These are phyloP conservation scores for Actenoides hombroni DNA, from an alignment of 2,113 vertebrate genomes.

Conservation along the genomic window DNA sequence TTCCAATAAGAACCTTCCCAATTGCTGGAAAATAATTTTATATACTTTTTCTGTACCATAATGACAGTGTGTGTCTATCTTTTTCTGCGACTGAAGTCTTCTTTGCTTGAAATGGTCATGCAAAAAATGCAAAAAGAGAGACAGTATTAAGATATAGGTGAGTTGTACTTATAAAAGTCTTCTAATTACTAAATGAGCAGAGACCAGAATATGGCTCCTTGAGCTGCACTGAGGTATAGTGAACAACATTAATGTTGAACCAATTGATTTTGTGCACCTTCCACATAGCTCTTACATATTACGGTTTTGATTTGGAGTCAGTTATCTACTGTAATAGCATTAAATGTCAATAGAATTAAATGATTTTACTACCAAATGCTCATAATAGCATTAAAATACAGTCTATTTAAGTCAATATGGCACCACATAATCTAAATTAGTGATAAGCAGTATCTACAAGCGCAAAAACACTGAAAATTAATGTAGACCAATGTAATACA, in stretches of 20 bases:
- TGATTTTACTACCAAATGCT: conserved; percentile 45
- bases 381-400: conserved; percentile 50
- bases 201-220: not conserved
- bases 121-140: not conserved
- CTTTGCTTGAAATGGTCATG: not conserved
- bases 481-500: not conserved
- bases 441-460: not conserved
- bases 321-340: conserved; percentile 49
- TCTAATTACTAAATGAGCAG: not conserved
- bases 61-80: not conserved
- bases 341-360: conserved; percentile 48
- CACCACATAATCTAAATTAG: conserved; percentile 38
- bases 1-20: not conserved
- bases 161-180: not conserved
- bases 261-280: conserved; percentile 18
- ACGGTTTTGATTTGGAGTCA: conserved; percentile 42
- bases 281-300: conserved; percentile 5
- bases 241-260: not conserved
- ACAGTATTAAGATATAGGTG: not conserved
- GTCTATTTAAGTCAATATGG: conserved; percentile 48
- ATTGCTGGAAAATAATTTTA: not conserved
- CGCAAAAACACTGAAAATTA: not conserved
- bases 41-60: not conserved
- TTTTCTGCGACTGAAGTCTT: not conserved
- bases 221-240: not conserved